phyloP scores from a whole-genome alignment of 2,888 invertebrate species.

The Spialia ferax region DNA sequence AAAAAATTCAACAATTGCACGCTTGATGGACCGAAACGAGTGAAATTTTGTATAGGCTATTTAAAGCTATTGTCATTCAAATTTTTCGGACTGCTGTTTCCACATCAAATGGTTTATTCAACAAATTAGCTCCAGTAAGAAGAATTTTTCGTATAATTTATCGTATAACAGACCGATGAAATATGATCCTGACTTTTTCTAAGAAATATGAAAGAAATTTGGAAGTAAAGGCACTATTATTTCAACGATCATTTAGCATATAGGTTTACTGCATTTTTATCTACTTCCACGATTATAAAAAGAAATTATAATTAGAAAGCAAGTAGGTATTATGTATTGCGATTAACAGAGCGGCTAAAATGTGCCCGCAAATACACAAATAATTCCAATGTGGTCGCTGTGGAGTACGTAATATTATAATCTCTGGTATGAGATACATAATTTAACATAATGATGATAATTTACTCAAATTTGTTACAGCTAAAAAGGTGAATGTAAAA shows the following conservation, averaged over 20 bases:
- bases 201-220: not conserved
- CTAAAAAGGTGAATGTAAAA: constrained; percentile 30
- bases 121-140: constrained; percentile 3
- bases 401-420: constrained; percentile 31
- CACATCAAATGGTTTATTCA: constrained; percentile 6
- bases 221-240: not conserved
- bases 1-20: constrained; percentile 63
- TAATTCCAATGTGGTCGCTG: constrained; percentile 24
- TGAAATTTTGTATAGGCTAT: constrained; percentile 62
- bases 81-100: constrained; percentile 31
- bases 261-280: constrained; percentile 11
- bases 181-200: not conserved
- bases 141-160: not conserved
- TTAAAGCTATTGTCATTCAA: constrained; percentile 53
- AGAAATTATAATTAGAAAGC: constrained; percentile 28
- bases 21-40: constrained; percentile 64
- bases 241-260: constrained; percentile 2
- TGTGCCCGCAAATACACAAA: constrained; percentile 20
- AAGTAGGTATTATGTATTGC: constrained; percentile 34
- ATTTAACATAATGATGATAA: constrained; percentile 29
- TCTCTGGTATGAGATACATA: constrained; percentile 23
- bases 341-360: constrained; percentile 32
- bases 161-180: not conserved
- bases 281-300: constrained; percentile 9
- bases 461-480: constrained; percentile 32